Base-by-base conservation (phyloP, 2,797 vertebrate genomes). In the Acridotheres tristis region DNA sequence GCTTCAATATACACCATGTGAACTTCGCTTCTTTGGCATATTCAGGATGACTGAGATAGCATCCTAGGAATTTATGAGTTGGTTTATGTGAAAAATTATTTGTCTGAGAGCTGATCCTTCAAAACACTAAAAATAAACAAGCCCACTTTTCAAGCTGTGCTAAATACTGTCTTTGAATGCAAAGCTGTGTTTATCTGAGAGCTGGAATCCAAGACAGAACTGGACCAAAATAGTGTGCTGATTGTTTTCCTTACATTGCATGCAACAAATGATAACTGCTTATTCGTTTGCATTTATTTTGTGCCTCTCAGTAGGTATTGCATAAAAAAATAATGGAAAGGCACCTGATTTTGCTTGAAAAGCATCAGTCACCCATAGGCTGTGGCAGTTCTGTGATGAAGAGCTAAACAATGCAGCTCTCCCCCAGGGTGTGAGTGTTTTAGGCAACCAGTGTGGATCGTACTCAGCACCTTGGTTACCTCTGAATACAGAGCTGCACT, bases 71-170 rank as follows among this genome's bases (percentile, higher is more conserved):
- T 89, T 96, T 88, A 92, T 76, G 78, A 53, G 63, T 63, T 32
- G 36, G 72, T 88, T 96, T 81, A 91, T 51, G 84, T 88, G 87
- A 96, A 92, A 80, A 92, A 61, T 93, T 22, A 82, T 92, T 90
- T 87, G 68, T 76, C 54, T 87, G 78, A 76, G 69, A 92, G 68
- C 25, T 86, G 34, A 68, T 86, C 55, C 71, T 75, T 81, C 68
- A 51, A 77, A 74, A 57, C 34, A 90, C 66, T 84, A 94, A 91
- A 92, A 68, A 92, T 72, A 93, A 91, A 85, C 45, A 88, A 57
- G 14, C 7, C 19, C 77, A 82, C 62, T 72, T 94, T 89, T 88
- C 76, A 86, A 66, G 61, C 32, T 59, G 38, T 65, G 77, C 74
- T 76, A 72, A 83, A 76, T 48, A 54, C 67, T 68, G 45, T 16